phyloP scores from a whole-genome alignment of 2,888 invertebrate species.

The Netelia melanura region DNA sequence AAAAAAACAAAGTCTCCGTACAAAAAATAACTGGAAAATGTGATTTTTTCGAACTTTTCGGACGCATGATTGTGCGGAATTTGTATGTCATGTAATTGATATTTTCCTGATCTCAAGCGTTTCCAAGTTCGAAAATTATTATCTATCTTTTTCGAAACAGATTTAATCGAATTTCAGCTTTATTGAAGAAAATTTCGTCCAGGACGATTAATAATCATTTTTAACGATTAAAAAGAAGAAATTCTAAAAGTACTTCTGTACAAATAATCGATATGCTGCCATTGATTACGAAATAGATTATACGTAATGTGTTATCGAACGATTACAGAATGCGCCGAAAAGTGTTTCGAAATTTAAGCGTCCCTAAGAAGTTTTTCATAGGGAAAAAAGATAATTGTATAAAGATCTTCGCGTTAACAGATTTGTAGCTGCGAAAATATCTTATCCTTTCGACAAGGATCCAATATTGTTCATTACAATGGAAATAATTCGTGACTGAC shows the following conservation, averaged over 20 bases:
- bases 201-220: not conserved
- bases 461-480: slow-evolving; percentile 3
- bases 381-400: not conserved
- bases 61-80: slow-evolving; percentile 20
- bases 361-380: not conserved
- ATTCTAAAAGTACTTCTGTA: slow-evolving; percentile 59
- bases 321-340: slow-evolving; percentile 12
- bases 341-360: slow-evolving; percentile 17
- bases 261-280: slow-evolving; percentile 55
- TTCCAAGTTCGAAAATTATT: not conserved
- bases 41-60: not conserved
- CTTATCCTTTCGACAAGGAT: slow-evolving; percentile 2
- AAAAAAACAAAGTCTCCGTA: not conserved
- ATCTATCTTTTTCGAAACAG: not conserved
- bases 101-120: not conserved
- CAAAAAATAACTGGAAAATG: slow-evolving; percentile 5
- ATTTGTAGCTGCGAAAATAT: not conserved
- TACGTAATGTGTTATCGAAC: slow-evolving; percentile 19
- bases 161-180: not conserved
- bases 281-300: slow-evolving; percentile 47
- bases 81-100: slow-evolving; percentile 4
- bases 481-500: slow-evolving; percentile 10
- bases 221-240: slow-evolving; percentile 22
- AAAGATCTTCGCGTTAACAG: slow-evolving; percentile 5
- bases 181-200: not conserved